These are phyloP conservation scores for Nannoperca obscura DNA, from an alignment of 2,797 vertebrate genomes.

Conservation along the genomic window DNA sequence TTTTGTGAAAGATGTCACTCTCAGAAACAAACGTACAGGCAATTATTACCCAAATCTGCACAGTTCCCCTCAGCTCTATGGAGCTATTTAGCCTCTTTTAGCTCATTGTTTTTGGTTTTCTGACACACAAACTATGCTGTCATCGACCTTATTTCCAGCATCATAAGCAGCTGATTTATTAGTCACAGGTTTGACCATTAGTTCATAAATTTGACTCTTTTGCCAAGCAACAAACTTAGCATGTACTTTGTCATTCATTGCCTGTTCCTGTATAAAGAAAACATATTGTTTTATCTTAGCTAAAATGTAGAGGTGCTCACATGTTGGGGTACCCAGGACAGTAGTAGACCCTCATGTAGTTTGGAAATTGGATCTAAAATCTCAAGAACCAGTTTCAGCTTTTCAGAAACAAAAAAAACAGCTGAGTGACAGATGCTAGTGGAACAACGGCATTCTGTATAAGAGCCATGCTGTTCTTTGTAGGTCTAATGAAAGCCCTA, in stretches of 20 bases:
- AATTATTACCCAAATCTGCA: too few relatives aligned
- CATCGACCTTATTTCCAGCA: too few relatives aligned
- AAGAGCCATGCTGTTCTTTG: neutral
- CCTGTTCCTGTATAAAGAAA: neutral
- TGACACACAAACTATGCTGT: too few relatives aligned
- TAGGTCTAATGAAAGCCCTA: conserved; percentile 1
- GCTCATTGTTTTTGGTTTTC: too few relatives aligned
- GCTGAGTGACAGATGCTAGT: neutral
- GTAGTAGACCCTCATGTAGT: neutral
- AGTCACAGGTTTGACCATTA: neutral
- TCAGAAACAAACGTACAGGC: too few relatives aligned
- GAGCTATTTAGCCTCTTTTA: too few relatives aligned
- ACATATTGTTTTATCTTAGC: neutral
- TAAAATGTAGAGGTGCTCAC: neutral
- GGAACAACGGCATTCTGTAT: neutral
- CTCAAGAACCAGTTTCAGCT: neutral
- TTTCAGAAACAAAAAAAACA: neutral
- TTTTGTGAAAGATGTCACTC: too few relatives aligned
- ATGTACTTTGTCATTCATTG: neutral
- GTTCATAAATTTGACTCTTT: neutral
- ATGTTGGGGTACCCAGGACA: neutral
- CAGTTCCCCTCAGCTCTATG: too few relatives aligned
- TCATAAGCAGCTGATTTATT: too few relatives aligned
- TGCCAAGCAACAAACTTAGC: neutral
- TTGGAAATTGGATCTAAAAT: neutral